These are phyloP conservation scores for Brassicogethes aeneus DNA, from an alignment of 2,888 invertebrate species.

Conservation along the genomic window DNA sequence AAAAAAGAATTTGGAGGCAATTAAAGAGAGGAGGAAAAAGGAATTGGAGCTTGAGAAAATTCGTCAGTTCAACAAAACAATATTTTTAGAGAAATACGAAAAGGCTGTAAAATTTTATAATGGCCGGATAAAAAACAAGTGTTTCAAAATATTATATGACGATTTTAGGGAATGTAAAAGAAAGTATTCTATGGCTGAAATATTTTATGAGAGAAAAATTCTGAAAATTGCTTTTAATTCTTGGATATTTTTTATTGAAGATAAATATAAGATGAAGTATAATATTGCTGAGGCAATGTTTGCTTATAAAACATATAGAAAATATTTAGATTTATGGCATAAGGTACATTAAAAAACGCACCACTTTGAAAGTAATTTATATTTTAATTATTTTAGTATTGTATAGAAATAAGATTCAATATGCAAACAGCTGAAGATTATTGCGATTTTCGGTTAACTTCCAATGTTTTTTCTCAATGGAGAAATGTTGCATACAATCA, in stretches of 20 bases:
- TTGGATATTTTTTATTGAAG: conserved; percentile 24
- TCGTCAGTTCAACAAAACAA: conserved; percentile 46
- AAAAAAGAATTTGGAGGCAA: conserved; percentile 50
- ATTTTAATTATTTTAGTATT: conserved; percentile 37
- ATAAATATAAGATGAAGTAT: conserved; percentile 39
- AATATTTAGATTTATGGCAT: conserved; percentile 43
- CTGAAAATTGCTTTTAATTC: conserved; percentile 17
- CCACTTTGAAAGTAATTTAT: conserved; percentile 1
- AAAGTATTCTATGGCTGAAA: conserved; percentile 29
- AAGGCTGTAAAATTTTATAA: conserved; percentile 41
- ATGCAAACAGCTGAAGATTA: conserved; percentile 65
- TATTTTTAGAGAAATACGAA: conserved; percentile 37
- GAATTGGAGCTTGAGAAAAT: conserved; percentile 47
- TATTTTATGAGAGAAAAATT: conserved; percentile 24
- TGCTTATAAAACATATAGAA: conserved; percentile 42
- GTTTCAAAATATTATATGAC: conserved; percentile 36
- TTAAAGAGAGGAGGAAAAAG: conserved; percentile 52
- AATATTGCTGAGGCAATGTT: conserved; percentile 49
- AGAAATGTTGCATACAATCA: conserved; percentile 26
- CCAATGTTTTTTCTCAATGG: conserved; percentile 30
- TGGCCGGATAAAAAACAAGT: conserved; percentile 30
- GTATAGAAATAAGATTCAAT: conserved; percentile 44
- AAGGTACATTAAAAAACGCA: conserved; percentile 34
- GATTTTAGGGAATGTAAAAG: conserved; percentile 32
- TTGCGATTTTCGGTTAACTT: conserved; percentile 46